These are phyloP conservation scores for Danio rerio DNA, from an alignment of 2,113 vertebrate species.

Conservation along the genomic window DNA sequence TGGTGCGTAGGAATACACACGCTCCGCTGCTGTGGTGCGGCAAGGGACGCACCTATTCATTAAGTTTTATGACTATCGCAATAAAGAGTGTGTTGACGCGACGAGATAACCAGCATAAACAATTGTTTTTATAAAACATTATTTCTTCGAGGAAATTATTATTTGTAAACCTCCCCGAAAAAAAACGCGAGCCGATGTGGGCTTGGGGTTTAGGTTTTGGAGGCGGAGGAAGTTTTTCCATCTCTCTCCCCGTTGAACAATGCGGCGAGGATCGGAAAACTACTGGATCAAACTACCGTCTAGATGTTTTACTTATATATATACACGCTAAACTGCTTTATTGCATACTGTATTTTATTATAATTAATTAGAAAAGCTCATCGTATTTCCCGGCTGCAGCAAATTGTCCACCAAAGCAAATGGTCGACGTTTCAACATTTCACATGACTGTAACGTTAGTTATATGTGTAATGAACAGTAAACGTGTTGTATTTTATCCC, in stretches of 20 bases:
- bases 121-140: background rate
- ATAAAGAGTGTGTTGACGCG: constrained; percentile 32
- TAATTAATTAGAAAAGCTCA: background rate
- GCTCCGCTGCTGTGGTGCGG: constrained; percentile 41
- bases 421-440: background rate
- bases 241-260: constrained; percentile 7
- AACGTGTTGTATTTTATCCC: background rate
- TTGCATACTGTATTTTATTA: background rate
- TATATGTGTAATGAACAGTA: background rate
- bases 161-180: background rate
- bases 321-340: background rate
- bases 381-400: background rate
- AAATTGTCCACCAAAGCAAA: background rate
- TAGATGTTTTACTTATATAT: background rate
- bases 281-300: background rate
- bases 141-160: background rate
- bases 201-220: background rate
- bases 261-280: constrained; percentile 1
- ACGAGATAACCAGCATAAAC: background rate
- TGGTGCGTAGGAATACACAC: constrained; percentile 63
- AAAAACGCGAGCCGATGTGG: background rate
- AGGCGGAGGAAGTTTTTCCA: constrained; percentile 34
- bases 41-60: constrained; percentile 63
- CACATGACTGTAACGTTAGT: background rate
- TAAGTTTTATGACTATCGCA: constrained; percentile 59